Evolutionary conservation across 2,797 vertebrate genomes (phyloP).

Genomic region (Hozukius guyotensis): DNA sequence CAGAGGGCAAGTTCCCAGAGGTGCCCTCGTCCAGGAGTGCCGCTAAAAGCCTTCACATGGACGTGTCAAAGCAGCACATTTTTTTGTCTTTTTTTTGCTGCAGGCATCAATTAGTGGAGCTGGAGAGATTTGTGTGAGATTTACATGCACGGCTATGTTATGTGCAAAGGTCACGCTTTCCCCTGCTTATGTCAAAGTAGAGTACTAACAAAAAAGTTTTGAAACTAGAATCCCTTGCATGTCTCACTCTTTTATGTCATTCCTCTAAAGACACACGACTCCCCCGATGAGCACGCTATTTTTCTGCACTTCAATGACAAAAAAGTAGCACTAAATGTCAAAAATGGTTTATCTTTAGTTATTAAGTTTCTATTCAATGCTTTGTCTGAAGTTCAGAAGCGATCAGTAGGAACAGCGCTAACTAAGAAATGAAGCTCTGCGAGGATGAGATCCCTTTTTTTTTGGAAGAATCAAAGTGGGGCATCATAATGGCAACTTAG

Average conservation of each 20-base stretch:
- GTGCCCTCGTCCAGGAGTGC: constrained; percentile 42
- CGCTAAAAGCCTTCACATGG: constrained; percentile 31
- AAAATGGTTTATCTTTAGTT: constrained; percentile 40
- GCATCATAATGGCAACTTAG: constrained; percentile 38
- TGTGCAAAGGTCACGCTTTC: constrained; percentile 50
- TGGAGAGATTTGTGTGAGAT: constrained; percentile 52
- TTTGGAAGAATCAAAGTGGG: constrained; percentile 35
- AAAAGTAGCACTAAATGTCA: constrained; percentile 24
- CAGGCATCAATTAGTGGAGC: constrained; percentile 70
- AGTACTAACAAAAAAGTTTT: constrained; percentile 40
- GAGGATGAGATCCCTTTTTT: constrained; percentile 27
- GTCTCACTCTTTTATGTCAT: constrained; percentile 3
- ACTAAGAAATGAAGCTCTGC: constrained; percentile 23
- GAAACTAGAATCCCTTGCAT: constrained; percentile 17
- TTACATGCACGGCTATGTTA: constrained; percentile 53
- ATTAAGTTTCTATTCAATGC: constrained; percentile 37
- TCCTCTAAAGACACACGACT: not conserved
- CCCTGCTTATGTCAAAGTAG: constrained; percentile 46
- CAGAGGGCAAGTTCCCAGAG: constrained; percentile 57
- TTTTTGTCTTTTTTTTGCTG: constrained; percentile 30
- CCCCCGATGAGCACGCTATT: not conserved
- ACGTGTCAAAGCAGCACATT: constrained; percentile 56
- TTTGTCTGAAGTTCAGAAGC: constrained; percentile 46
- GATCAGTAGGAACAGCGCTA: constrained; percentile 27
- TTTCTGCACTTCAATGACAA: constrained; percentile 7